Percentiles rank a stretch among this genome's conserved stretches.
These are phyloP conservation scores for Eubucco bourcierii DNA, from an alignment of 2,113 vertebrate genomes.

Conservation along the genomic window DNA sequence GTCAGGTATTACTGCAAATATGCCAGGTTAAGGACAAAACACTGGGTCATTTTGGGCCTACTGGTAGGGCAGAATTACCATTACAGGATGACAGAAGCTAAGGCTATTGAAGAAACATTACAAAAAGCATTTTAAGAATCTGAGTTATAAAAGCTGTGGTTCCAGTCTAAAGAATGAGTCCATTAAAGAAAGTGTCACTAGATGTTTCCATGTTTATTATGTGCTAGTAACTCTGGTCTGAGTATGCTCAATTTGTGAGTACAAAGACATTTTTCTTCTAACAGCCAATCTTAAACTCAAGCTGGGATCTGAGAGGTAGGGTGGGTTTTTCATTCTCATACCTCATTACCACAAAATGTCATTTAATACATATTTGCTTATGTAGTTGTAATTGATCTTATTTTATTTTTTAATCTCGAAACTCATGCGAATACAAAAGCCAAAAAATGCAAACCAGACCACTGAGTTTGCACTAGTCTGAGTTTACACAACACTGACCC, in stretches of 20 bases:
- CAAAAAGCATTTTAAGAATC: conserved; percentile 36
- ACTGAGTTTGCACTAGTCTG: not conserved
- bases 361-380: conserved; percentile 42
- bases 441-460: not conserved
- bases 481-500: not conserved
- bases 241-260: conserved; percentile 15
- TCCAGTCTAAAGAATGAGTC: conserved; percentile 37
- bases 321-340: conserved; percentile 33
- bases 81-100: not conserved
- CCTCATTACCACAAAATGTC: conserved; percentile 28
- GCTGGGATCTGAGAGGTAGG: conserved; percentile 34
- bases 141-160: conserved; percentile 18
- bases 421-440: not conserved
- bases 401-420: not conserved
- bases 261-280: conserved; percentile 58
- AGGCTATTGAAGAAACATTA: not conserved
- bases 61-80: not conserved
- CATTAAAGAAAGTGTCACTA: conserved; percentile 52
- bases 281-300: conserved; percentile 24
- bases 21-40: not conserved
- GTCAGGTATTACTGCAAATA: not conserved
- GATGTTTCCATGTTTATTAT: conserved; percentile 61
- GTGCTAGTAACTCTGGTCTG: conserved; percentile 34
- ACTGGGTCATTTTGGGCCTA: not conserved
- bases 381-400: conserved; percentile 1